Base-by-base conservation (phyloP, 2,888 invertebrate species). In the Criorhina ranunculi region DNA sequence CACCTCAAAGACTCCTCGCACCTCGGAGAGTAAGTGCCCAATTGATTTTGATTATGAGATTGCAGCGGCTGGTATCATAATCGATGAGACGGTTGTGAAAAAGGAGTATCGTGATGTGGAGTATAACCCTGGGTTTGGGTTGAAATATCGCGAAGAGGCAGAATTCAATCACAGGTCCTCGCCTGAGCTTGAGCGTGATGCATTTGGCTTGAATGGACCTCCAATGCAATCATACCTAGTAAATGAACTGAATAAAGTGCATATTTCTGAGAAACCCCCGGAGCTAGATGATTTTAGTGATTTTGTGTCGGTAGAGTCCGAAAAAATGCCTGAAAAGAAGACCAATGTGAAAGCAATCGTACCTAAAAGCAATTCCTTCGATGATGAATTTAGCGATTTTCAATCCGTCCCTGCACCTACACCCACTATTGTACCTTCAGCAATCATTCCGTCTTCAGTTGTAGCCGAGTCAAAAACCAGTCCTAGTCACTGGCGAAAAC, bases 371-470 rank as follows among this genome's bases (percentile, higher is more conserved):
- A 81, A 55, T 37, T 88, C 87, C 11, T 89, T 90, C 29, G 92
- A 93, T 76, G 92, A 93, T 87, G 93, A 93, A 77, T 93, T 93
- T 87, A 91, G 92, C 64, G 92, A 93, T 60, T 93, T 93, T 88
- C 92, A 93, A 88, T 91, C 89, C 31, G 89, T 91, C 80, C 89
- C 90, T 15, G 88, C 49, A 55, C 64, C 62, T 53, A 33, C 67
- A 17, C 81, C 86, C 51, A 44, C 87, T 24, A 87, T 55, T 77
- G 62, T 85, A 72, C 59, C 78, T 67, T 55, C 81, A 42, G 35
- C 57, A 49, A 67, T 60, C 44, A 79, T 70, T 75, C 72, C 72
- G 29, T 53, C 67, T 59, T 62, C 77, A 67, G 40, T 40, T 42
- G 69, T 55, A 37, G 49, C 59, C 31, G 73, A 86, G 62, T 33